Conservation (phyloP, 2,797 vertebrate genomes). For the Pangasius macronema region DNA sequence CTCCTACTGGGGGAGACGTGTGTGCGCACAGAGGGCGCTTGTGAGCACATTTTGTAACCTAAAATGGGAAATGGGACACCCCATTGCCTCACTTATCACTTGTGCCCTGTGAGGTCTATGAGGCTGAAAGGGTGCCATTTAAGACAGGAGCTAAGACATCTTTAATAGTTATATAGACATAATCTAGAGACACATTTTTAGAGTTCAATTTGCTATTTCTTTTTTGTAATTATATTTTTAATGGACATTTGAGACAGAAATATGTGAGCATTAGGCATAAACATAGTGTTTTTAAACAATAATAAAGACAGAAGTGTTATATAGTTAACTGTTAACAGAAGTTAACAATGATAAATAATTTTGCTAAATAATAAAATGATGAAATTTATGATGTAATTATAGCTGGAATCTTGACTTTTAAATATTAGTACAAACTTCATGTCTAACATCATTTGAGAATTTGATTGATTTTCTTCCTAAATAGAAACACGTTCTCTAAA, state of each 20-base stretch:
- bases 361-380: background rate
- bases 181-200: background rate
- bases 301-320: background rate
- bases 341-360: background rate
- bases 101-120: background rate
- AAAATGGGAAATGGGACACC: conserved; percentile 7
- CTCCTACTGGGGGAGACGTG: no score
- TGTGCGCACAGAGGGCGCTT: background rate
- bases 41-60: conserved; percentile 7
- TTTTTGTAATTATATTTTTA: background rate
- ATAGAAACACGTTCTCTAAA: background rate
- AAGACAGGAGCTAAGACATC: background rate
- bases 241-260: background rate
- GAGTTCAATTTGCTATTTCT: background rate
- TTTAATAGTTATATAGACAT: background rate
- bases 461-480: background rate
- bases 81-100: background rate
- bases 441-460: background rate
- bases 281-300: background rate
- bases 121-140: background rate
- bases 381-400: background rate
- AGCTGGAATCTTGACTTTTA: background rate
- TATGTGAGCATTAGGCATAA: background rate
- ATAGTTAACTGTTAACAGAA: background rate
- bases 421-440: background rate